Evolutionary conservation across 2,113 vertebrate species (phyloP), one percentile per base, ranked within the genome.

Genomic region (Sphyrna mokarran): DNA sequence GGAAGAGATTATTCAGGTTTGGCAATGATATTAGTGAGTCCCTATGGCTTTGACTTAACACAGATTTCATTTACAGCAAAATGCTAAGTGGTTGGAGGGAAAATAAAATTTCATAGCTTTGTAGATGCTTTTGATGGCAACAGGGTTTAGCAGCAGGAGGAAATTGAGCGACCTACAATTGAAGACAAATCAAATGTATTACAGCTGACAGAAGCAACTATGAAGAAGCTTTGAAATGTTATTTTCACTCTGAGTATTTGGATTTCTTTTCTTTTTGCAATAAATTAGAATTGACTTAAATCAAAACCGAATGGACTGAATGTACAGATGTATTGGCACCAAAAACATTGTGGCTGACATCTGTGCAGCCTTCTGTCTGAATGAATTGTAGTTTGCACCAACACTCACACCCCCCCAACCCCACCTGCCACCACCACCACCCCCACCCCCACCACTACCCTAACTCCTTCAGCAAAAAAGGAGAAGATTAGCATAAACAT

Each of bases 81-180:
- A 43, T 95, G 48, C 66, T 29, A 76, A 95, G 68, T 95, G 69
- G 94, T 95, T 95, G 94, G 69, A 95, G 69, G 40, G 69, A 54
- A 95, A 95, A 95, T 95, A 95, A 76, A 54, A 95, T 95, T 54
- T 76, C 69, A 72, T 95, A 95, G 68, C 40, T 95, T 95, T 72
- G 40, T 29, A 76, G 69, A 54, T 95, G 69, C 43, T 95, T 72
- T 76, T 72, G 94, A 95, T 72, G 43, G 69, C 43, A 48, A 72
- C 43, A 95, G 94, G 14, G 40, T 72, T 95, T 95, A 72, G 22
- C 43, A 95, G 20, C 68, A 76, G 94, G 69, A 48, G 43, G 69
- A 76, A 95, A 95, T 54, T 70, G 22, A 95, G 43, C 94, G 43
- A 72, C 26, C 40, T 72, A 95, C 68, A 54, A 95, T 48, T 95